Conservation (phyloP, 2,797 vertebrate species). For the Melanotaenia nigrans region DNA sequence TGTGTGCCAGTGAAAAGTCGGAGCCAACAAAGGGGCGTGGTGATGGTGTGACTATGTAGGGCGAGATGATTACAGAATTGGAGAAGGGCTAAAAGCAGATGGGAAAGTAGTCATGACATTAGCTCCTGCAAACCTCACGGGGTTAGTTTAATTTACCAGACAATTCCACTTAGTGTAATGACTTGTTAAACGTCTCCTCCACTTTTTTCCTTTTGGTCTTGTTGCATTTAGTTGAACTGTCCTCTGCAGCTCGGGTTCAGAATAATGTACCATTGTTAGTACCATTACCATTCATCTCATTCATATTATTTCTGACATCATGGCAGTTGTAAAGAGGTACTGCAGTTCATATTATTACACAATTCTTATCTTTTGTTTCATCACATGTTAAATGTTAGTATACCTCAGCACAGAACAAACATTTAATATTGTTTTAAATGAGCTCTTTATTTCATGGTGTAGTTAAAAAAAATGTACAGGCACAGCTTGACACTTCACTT, state of each 20-base stretch:
- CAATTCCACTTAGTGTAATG: neutral
- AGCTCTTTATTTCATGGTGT: neutral
- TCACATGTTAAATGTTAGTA: neutral
- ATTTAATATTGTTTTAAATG: neutral
- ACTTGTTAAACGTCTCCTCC: neutral
- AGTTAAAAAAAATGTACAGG: no score
- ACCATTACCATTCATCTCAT: neutral
- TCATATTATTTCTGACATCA: neutral
- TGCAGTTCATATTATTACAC: no score
- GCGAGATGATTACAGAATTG: constrained; percentile 13
- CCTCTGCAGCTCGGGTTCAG: neutral
- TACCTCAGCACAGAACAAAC: neutral
- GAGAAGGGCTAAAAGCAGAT: constrained; percentile 16
- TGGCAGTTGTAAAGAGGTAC: no score
- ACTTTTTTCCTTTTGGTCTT: neutral
- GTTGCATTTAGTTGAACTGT: neutral
- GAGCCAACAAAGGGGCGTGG: constrained; percentile 28
- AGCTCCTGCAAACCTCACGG: neutral
- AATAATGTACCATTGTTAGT: neutral
- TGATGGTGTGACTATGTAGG: neutral
- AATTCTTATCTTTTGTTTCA: no score
- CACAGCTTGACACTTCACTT: neutral
- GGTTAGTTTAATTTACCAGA: neutral
- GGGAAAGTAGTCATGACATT: constrained; percentile 4
- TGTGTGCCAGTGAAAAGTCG: constrained; percentile 8